Evolutionary conservation across 2,888 invertebrate species (phyloP).

Genomic region (Caenorhabditis plicata): DNA sequence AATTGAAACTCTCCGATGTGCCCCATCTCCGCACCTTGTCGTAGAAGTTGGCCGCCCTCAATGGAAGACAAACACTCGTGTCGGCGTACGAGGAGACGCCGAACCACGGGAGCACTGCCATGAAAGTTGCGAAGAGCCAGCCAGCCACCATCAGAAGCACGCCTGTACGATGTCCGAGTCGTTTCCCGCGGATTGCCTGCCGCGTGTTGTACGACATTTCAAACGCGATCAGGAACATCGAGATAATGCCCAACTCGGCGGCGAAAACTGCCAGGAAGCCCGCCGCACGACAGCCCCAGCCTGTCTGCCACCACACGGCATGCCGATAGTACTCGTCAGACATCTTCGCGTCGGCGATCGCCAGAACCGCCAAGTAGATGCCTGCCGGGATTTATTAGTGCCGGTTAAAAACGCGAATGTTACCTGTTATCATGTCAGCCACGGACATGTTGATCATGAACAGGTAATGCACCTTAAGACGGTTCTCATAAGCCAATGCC

Average conservation of each 20-base stretch:
- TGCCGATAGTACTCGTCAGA: conserved; percentile 92
- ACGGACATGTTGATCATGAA: conserved; percentile 93
- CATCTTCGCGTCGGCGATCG: conserved; percentile 92
- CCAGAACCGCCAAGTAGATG: conserved; percentile 84
- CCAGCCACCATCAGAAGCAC: conserved; percentile 67
- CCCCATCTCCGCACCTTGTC: too few relatives aligned
- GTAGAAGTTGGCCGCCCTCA: conserved; percentile 80
- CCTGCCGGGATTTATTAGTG: conserved; percentile 65
- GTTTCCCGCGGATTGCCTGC: conserved; percentile 84
- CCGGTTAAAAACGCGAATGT: background rate
- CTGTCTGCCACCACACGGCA: conserved; percentile 94
- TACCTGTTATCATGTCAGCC: conserved; percentile 94
- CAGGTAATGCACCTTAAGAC: conserved; percentile 90
- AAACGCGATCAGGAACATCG: conserved; percentile 81
- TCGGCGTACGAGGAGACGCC: conserved; percentile 91
- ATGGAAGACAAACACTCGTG: conserved; percentile 93
- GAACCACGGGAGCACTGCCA: conserved; percentile 85
- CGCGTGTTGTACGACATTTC: conserved; percentile 64
- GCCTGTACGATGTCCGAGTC: conserved; percentile 70
- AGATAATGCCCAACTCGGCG: conserved; percentile 89
- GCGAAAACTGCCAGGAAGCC: conserved; percentile 90
- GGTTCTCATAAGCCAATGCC: conserved; percentile 45
- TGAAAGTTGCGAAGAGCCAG: conserved; percentile 67
- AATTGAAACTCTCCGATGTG: too few relatives aligned
- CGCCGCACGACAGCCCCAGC: conserved; percentile 82